Percentiles rank a stretch among this genome's conserved stretches.
These are phyloP conservation scores for Liolophura sinensis DNA, from an alignment of 1,140 invertebrate species.

Conservation along the genomic window DNA sequence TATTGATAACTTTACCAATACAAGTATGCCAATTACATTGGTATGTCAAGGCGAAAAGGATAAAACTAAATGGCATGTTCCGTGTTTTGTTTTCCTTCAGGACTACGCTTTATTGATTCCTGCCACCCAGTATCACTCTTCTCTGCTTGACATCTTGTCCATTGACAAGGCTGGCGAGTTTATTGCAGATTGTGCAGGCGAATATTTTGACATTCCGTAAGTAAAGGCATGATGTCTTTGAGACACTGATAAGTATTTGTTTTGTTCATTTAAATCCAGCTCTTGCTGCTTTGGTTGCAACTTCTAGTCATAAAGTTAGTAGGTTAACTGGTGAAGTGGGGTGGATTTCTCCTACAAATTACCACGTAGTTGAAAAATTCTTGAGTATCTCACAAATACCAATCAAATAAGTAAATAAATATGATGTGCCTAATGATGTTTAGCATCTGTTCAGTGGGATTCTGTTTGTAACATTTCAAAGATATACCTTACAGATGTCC, in stretches of 20 bases:
- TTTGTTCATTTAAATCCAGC: too few species aligned
- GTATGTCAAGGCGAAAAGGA: not conserved
- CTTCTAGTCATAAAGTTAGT: too few species aligned
- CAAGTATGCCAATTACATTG: not conserved
- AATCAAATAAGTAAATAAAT: too few species aligned
- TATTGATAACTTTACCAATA: too few species aligned
- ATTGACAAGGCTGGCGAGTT: constrained; percentile 90
- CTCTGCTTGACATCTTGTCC: constrained; percentile 69
- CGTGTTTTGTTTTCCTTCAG: constrained; percentile 24
- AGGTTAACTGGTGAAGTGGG: too few species aligned
- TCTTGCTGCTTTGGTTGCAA: too few species aligned
- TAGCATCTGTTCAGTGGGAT: not conserved
- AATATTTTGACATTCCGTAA: constrained; percentile 76
- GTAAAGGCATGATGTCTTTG: not conserved
- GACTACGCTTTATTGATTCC: constrained; percentile 83
- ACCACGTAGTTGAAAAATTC: too few species aligned
- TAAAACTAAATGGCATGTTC: too few species aligned
- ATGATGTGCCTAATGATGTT: not conserved
- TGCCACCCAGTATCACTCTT: constrained; percentile 71
- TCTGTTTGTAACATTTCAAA: not conserved
- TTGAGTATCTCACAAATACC: too few species aligned
- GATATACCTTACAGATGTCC: not conserved
- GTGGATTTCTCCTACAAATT: not conserved
- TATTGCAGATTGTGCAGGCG: constrained; percentile 82
- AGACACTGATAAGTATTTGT: not conserved